Base-by-base conservation (phyloP, 2,113 vertebrate genomes). In the Pleuronectes platessa region DNA sequence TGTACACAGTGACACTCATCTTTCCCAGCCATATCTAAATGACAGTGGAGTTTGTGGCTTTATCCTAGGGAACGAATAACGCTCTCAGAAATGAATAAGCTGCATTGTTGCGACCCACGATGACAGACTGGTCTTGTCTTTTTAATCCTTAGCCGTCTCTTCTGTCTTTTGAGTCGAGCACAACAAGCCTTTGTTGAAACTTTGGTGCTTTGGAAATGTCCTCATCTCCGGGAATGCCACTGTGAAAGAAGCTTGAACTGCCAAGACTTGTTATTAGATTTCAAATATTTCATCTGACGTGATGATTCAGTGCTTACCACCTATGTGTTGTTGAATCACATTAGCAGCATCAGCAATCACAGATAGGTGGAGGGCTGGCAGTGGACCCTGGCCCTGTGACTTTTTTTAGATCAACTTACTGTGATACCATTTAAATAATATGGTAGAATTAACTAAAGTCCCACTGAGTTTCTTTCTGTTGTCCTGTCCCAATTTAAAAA, bases 231-330 rank as follows among this genome's bases (percentile, higher is more conserved):
- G 45, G 35, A 78, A 68, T 49, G 45, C 68, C 71, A 56, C 78
- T 64, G 68, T 75, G 82, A 80, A 76, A 68, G 75, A 76, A 68
- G 75, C 75, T 82, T 54, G 13, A 59, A 21, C 35, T 67, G 51
- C 47, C 72, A 61, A 42, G 73, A 71, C 62, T 55, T 24, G 35
- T 53, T 78, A 15, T 66, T 60, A 42, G 12, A 67, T 37, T 71
- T 71, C 13, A 21, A 12, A 62, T 45, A 53, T 73, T 35, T 71
- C 31, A 24, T 20, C 35, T 63, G 49, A 68, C 12, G 47, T 72
- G 37, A n/a, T 23, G 11, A 61, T 60, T 51, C 27, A 56, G 64
- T 63, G 21, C 63, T 64, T 61, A 71, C 11, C 54, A 17, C 49
- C 58, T 63, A 68, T 1, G 4, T 68, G 31, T 60, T 37, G 61